These are phyloP conservation scores for Danaus chrysippus DNA, from an alignment of 2,888 invertebrate genomes.

Conservation along the genomic window DNA sequence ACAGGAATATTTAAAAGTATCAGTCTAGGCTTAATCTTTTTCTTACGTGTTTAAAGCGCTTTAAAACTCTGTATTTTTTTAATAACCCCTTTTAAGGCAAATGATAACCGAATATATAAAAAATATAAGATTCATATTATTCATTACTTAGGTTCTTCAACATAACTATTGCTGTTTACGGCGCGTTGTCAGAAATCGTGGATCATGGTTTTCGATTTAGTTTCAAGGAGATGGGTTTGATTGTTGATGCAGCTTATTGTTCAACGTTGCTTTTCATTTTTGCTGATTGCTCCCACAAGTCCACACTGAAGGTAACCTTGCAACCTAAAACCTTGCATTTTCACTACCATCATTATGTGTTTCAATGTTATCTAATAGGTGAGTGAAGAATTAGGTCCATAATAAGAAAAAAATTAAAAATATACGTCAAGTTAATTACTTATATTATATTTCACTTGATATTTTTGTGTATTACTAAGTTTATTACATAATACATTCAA, in stretches of 20 bases:
- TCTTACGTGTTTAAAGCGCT: background rate
- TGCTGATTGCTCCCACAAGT: conserved; percentile 83
- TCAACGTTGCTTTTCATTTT: conserved; percentile 80
- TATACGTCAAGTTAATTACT: too few relatives aligned
- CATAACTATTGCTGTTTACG: conserved; percentile 83
- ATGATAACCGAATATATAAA: too few relatives aligned
- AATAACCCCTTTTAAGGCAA: background rate
- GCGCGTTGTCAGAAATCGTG: conserved; percentile 82
- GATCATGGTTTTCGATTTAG: conserved; percentile 82
- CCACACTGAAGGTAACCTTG: conserved; percentile 72
- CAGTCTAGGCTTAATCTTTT: background rate
- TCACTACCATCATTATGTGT: background rate
- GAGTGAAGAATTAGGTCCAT: too few relatives aligned
- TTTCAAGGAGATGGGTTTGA: conserved; percentile 83
- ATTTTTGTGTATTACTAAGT: too few relatives aligned
- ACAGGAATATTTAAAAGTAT: too few relatives aligned
- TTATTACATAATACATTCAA: too few relatives aligned
- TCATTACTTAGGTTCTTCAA: conserved; percentile 79
- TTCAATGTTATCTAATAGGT: too few relatives aligned
- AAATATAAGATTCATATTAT: conserved; percentile 65
- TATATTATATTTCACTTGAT: too few relatives aligned
- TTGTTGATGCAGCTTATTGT: conserved; percentile 82
- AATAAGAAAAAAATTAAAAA: too few relatives aligned
- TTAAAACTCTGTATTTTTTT: background rate
- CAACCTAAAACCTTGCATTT: conserved; percentile 11